phyloP scores from a whole-genome alignment of 2,888 invertebrate genomes.

The Drosophila niveifrons region DNA sequence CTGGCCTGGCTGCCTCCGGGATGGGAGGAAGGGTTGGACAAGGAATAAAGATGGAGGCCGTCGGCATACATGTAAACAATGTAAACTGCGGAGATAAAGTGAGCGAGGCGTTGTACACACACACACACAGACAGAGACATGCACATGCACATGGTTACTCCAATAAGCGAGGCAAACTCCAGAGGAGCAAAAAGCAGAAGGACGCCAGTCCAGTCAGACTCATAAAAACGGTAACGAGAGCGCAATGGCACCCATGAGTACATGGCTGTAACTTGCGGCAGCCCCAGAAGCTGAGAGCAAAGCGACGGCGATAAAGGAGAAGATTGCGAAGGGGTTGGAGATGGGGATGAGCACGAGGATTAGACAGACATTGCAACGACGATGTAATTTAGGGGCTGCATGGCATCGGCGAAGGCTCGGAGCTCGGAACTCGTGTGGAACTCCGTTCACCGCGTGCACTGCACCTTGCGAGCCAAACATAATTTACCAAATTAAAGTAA shows the following conservation, averaged over 20 bases:
- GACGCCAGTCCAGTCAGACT: slow-evolving; percentile 51
- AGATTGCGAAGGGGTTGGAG: neutral
- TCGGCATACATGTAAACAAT: slow-evolving; percentile 71
- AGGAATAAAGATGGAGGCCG: slow-evolving; percentile 11
- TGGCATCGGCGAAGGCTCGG: neutral
- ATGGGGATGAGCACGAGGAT: slow-evolving; percentile 1
- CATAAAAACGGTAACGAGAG: slow-evolving; percentile 78
- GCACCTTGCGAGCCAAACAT: neutral
- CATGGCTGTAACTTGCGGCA: slow-evolving; percentile 2
- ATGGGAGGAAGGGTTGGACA: neutral
- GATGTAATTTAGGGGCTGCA: slow-evolving; percentile 2
- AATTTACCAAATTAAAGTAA: neutral
- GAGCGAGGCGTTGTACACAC: slow-evolving; percentile 2
- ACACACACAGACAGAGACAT: neutral
- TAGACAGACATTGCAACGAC: slow-evolving; percentile 1
- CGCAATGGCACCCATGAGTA: slow-evolving; percentile 71
- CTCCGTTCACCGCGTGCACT: neutral
- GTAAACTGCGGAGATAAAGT: slow-evolving; percentile 38
- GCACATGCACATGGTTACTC: slow-evolving; percentile 1
- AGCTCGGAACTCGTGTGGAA: neutral
- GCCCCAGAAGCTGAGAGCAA: slow-evolving; percentile 1
- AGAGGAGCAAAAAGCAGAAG: neutral
- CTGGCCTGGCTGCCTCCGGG: neutral
- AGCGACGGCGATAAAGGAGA: neutral
- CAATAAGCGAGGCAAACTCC: slow-evolving; percentile 1